Evolutionary conservation across 2,888 invertebrate genomes (phyloP).

Genomic region (Tipula helvola): DNA sequence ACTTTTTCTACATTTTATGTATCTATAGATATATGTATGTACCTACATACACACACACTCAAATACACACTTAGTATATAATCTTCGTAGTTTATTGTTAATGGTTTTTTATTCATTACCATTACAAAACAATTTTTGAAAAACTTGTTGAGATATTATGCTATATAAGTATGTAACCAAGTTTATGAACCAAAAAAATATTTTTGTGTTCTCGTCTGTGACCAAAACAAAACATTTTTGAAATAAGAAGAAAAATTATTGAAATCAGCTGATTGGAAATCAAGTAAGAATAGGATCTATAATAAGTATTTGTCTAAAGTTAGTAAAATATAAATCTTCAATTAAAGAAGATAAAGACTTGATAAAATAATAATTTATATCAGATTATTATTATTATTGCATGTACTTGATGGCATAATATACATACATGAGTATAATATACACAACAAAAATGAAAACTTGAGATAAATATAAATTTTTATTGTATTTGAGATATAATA

Average conservation of each 20-base stretch:
- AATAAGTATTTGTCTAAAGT: too few species aligned
- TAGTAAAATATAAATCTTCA: too few species aligned
- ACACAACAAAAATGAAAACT: not conserved
- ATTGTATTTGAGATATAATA: not conserved
- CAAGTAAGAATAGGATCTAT: too few species aligned
- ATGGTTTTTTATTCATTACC: not conserved
- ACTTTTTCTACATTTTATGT: not conserved
- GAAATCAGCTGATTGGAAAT: not conserved
- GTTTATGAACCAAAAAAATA: too few species aligned
- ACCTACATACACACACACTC: not conserved
- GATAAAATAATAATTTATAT: not conserved
- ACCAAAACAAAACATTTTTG: too few species aligned
- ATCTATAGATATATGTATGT: not conserved
- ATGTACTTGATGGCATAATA: not conserved
- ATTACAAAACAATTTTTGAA: not conserved
- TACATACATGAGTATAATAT: not conserved
- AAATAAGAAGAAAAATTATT: not conserved
- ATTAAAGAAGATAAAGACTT: not conserved
- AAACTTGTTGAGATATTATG: not conserved
- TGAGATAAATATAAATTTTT: not conserved
- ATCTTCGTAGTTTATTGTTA: not conserved
- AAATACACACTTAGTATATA: not conserved
- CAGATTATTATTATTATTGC: not conserved
- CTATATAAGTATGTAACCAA: too few species aligned
- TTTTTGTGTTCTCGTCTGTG: too few species aligned